Percentiles rank a stretch among this genome's conserved stretches.
phyloP scores from a whole-genome alignment of 1,140 invertebrate species.

The Drosophila pandora region DNA sequence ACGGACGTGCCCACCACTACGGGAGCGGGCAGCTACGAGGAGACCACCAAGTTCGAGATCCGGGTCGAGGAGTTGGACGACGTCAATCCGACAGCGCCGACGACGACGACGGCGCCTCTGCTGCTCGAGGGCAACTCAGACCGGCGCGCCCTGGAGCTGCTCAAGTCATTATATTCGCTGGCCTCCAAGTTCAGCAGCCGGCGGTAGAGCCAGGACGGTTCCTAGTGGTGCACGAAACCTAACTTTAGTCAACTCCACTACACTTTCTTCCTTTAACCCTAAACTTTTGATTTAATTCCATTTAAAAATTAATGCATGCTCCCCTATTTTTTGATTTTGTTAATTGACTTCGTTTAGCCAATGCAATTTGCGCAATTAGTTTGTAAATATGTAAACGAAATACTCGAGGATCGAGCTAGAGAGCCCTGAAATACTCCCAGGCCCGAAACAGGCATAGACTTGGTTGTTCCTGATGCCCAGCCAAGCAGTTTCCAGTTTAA shows the following conservation, averaged over 20 bases:
- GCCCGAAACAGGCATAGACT: slow-evolving; percentile 22
- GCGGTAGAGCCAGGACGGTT: slow-evolving; percentile 67
- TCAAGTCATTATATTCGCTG: slow-evolving; percentile 92
- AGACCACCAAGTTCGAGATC: slow-evolving; percentile 81
- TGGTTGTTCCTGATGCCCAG: slow-evolving; percentile 50
- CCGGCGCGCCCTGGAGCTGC: slow-evolving; percentile 90
- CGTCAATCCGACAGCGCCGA: slow-evolving; percentile 27
- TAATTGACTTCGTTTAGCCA: slow-evolving; percentile 68
- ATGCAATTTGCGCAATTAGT: slow-evolving; percentile 68
- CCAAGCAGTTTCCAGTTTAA: slow-evolving; percentile 39
- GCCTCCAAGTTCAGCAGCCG: slow-evolving; percentile 88
- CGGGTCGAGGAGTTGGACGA: slow-evolving; percentile 77
- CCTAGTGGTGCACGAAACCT: slow-evolving; percentile 60
- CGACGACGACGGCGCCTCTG: slow-evolving; percentile 46
- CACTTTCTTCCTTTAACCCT: slow-evolving; percentile 2
- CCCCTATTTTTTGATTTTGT: slow-evolving; percentile 37
- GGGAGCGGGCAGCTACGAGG: slow-evolving; percentile 60
- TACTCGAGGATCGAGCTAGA: slow-evolving; percentile 46
- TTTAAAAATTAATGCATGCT: slow-evolving; percentile 13
- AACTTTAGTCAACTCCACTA: slow-evolving; percentile 77
- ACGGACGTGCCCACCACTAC: slow-evolving; percentile 69
- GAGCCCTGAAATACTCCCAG: slow-evolving; percentile 44
- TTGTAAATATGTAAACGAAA: slow-evolving; percentile 79
- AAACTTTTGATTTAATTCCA: slow-evolving; percentile 9
- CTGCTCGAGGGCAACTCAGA: slow-evolving; percentile 85